phyloP scores from a whole-genome alignment of 2,113 vertebrate genomes.

The Clarias batrachus region DNA sequence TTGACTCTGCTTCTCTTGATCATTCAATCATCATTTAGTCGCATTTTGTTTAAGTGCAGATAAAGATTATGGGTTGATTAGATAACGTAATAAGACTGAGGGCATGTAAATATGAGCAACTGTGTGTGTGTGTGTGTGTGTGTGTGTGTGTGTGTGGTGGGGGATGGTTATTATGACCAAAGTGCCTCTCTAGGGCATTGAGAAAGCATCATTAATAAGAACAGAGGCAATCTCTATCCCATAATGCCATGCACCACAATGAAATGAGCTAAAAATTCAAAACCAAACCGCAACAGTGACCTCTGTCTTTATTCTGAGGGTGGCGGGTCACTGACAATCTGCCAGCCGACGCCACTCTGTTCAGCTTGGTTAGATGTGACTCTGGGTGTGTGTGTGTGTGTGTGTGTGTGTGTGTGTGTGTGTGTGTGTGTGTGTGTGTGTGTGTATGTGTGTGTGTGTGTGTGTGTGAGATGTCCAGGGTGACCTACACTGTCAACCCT shows the following conservation, averaged over 20 bases:
- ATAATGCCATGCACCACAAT: slow-evolving; percentile 51
- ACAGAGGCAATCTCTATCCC: slow-evolving; percentile 28
- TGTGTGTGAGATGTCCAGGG: not conserved
- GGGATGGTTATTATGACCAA: slow-evolving; percentile 5
- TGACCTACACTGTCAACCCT: slow-evolving; percentile 15
- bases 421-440: slow-evolving; percentile 1
- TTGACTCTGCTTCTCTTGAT: slow-evolving; percentile 29
- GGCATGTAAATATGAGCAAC: not conserved
- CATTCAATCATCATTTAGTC: slow-evolving; percentile 24
- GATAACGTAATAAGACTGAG: not conserved
- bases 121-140: slow-evolving; percentile 32
- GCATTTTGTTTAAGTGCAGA: not conserved
- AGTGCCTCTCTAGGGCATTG: slow-evolving; percentile 39
- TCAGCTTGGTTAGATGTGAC: slow-evolving; percentile 19
- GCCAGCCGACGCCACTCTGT: slow-evolving; percentile 54
- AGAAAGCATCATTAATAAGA: slow-evolving; percentile 56
- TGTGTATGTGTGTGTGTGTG: too few relatives aligned
- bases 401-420: slow-evolving; percentile 21
- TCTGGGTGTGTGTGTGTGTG: slow-evolving; percentile 10
- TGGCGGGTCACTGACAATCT: slow-evolving; percentile 54
- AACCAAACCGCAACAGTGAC: slow-evolving; percentile 50
- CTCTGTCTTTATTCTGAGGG: slow-evolving; percentile 53
- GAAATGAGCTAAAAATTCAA: slow-evolving; percentile 55
- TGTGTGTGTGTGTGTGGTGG: not conserved
- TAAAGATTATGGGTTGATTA: slow-evolving; percentile 14